A percentile compares a stretch with the other conserved stretches of the same genome.
These are phyloP conservation scores for Dascillus cervinus DNA, from an alignment of 2,888 invertebrate species.

Conservation along the genomic window DNA sequence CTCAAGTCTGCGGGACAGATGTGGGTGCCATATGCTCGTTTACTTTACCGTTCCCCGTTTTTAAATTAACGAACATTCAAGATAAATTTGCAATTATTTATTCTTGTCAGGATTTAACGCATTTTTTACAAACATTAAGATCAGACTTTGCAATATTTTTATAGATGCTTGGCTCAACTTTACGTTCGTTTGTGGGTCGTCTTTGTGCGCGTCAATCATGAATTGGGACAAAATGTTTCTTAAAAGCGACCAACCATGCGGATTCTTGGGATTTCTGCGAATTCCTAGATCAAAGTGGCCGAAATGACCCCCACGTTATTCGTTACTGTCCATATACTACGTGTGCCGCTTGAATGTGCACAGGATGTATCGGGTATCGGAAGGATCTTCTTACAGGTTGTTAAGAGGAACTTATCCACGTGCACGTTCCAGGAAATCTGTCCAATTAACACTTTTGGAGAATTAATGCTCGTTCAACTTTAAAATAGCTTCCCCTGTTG, in stretches of 20 bases:
- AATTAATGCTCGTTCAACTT: too few relatives aligned
- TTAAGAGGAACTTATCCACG: constrained; percentile 15
- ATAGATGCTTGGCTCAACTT: too few relatives aligned
- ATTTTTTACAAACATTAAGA: too few relatives aligned
- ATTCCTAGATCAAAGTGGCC: constrained; percentile 16
- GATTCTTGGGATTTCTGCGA: constrained; percentile 12
- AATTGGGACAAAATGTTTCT: too few relatives aligned
- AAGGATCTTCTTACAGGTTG: constrained; percentile 14
- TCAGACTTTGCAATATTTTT: too few relatives aligned
- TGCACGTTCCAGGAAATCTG: constrained; percentile 15
- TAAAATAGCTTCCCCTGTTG: too few relatives aligned
- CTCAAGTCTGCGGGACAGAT: constrained; percentile 20
- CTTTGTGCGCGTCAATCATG: too few relatives aligned
- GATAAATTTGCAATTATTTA: background rate
- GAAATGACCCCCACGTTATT: constrained; percentile 13
- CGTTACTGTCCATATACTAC: constrained; percentile 16
- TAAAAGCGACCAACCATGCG: constrained; percentile 12
- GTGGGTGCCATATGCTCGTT: constrained; percentile 17
- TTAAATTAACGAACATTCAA: constrained; percentile 13
- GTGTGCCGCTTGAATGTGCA: constrained; percentile 15
- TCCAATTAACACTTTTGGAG: constrained; percentile 12
- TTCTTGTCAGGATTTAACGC: too few relatives aligned
- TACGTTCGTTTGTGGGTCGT: too few relatives aligned
- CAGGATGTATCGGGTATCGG: constrained; percentile 22
- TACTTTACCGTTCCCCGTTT: constrained; percentile 12